phyloP scores from a whole-genome alignment of 2,113 vertebrate species.

The Tragelaphus strepsiceros region DNA sequence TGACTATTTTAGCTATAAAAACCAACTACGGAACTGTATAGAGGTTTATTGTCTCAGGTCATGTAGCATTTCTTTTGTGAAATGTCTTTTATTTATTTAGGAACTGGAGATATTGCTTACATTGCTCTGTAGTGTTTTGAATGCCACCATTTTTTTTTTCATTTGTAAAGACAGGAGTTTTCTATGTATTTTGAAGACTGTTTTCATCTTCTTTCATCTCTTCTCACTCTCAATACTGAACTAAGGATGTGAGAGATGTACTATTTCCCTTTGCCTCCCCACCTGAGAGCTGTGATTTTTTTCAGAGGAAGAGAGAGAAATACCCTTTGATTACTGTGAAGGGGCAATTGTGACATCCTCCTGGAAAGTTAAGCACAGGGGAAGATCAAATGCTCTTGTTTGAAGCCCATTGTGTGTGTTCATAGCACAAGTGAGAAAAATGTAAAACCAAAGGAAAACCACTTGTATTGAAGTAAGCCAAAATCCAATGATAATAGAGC shows the following conservation, averaged over 20 bases:
- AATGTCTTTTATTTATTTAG: conserved; percentile 33
- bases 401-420: conserved; percentile 50
- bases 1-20: conserved; percentile 14
- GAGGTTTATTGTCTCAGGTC: conserved; percentile 3
- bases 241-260: conserved; percentile 13
- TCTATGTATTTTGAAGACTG: conserved; percentile 5
- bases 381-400: conserved; percentile 62
- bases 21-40: not conserved
- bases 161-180: conserved; percentile 39
- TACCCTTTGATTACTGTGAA: conserved; percentile 55
- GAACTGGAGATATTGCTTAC: not conserved
- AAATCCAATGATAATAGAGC: not conserved
- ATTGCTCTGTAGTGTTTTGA: not conserved
- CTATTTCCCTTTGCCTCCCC: not conserved
- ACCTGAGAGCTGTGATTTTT: conserved; percentile 30
- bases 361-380: conserved; percentile 37
- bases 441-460: conserved; percentile 17
- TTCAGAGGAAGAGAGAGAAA: conserved; percentile 49
- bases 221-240: conserved; percentile 51
- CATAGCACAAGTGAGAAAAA: conserved; percentile 20
- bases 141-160: not conserved
- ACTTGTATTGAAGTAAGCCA: not conserved
- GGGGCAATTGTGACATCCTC: conserved; percentile 52
- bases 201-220: conserved; percentile 39
- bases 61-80: not conserved